Percentiles rank a stretch among this genome's conserved stretches.
Conservation (phyloP, 2,113 vertebrate species). For the Sula dactylatra region DNA sequence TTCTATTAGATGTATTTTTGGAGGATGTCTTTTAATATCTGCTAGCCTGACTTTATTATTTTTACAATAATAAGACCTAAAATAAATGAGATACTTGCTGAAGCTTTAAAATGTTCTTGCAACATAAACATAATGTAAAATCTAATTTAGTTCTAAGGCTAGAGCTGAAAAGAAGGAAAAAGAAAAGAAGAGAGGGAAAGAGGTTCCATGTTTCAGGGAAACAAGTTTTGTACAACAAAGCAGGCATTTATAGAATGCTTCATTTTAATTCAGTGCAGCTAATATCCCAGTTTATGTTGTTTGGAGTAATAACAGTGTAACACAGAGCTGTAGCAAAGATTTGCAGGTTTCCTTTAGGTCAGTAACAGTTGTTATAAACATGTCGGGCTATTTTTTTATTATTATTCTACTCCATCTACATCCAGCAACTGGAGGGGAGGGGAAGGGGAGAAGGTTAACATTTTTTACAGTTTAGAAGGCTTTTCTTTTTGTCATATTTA, state of each 20-base stretch:
- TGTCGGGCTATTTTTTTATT: background rate
- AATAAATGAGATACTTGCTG: background rate
- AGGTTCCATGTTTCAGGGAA: background rate
- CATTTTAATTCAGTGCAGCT: constrained; percentile 56
- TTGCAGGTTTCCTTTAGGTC: constrained; percentile 54
- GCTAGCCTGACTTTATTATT: constrained; percentile 9
- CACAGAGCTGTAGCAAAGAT: constrained; percentile 40
- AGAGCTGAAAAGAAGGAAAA: background rate
- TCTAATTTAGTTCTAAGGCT: background rate
- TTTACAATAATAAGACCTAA: background rate
- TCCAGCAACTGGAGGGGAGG: background rate
- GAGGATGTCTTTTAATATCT: constrained; percentile 15
- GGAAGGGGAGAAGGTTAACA: background rate
- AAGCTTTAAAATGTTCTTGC: background rate
- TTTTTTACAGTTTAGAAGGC: constrained; percentile 18
- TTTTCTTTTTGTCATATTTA: constrained; percentile 54
- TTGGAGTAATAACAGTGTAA: constrained; percentile 44
- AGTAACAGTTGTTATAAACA: constrained; percentile 56
- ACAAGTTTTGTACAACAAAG: background rate
- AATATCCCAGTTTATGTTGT: constrained; percentile 56
- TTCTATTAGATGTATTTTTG: background rate
- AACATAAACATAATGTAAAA: constrained; percentile 5
- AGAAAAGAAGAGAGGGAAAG: background rate
- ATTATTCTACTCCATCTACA: constrained; percentile 12
- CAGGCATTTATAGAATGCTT: constrained; percentile 49